These are phyloP conservation scores for Chelmon rostratus DNA, from an alignment of 2,797 vertebrate species.

Conservation along the genomic window DNA sequence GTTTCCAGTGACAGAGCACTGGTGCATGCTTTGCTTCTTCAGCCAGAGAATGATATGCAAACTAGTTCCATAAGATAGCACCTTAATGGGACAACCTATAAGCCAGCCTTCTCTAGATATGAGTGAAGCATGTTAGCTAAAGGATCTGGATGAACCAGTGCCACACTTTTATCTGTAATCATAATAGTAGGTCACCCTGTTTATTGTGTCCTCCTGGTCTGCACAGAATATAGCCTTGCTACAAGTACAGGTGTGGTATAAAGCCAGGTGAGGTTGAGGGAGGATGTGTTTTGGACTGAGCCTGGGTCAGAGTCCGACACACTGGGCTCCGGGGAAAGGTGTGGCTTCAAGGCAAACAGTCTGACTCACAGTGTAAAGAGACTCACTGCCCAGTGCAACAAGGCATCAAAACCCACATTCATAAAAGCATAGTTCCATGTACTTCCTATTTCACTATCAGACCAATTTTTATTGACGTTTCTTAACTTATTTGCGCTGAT, in stretches of 20 bases:
- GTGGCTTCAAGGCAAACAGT: constrained; percentile 74
- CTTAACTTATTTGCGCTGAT: not conserved
- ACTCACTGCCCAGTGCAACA: constrained; percentile 5
- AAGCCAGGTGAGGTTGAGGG: constrained; percentile 23
- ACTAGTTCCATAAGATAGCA: constrained; percentile 18
- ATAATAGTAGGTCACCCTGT: not conserved
- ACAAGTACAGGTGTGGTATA: constrained; percentile 4
- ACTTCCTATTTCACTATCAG: not conserved
- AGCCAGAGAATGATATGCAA: constrained; percentile 39
- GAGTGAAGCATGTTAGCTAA: constrained; percentile 8
- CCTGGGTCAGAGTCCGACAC: constrained; percentile 81
- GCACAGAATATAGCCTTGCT: not conserved
- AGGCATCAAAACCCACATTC: not conserved
- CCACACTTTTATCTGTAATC: not conserved
- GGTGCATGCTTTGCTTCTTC: not conserved
- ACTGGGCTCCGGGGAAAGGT: constrained; percentile 59
- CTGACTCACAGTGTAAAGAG: constrained; percentile 45
- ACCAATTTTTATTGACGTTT: not conserved
- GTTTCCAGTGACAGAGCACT: not conserved
- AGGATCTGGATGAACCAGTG: not conserved
- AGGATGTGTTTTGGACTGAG: constrained; percentile 32
- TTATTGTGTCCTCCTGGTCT: constrained; percentile 1
- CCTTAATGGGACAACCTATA: constrained; percentile 13
- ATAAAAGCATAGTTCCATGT: not conserved
- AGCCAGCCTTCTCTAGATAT: constrained; percentile 9